Evolutionary conservation across 2,888 invertebrate species (phyloP), one percentile per base, ranked within the genome.

Genomic region (Cosmopolites sordidus): DNA sequence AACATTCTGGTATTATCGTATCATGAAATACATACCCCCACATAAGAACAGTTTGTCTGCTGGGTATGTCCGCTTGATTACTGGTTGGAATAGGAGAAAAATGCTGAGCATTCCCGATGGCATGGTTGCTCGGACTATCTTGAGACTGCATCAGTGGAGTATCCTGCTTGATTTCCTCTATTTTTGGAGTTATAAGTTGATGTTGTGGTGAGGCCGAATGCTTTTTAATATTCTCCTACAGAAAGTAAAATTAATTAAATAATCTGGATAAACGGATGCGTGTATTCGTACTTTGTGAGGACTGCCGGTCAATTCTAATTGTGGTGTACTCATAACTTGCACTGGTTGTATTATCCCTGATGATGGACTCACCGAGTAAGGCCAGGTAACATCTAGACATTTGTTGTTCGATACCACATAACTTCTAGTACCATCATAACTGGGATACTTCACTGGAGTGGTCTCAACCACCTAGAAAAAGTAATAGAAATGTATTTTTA

Each of bases 31-130:
- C 54, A 47, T 43, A 57, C 57, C 92, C 93, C 93, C 93, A 94
- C 93, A 94, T 93, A 39, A 94, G 80, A 48, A 93, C 94, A 9
- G 93, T 94, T 74, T 94, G 93, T 40, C 94, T 53, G 1, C 94
- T 58, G 0, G 88, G 86, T 60, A 83, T 84, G 48, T 81, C 76
- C 11, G 75, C 62, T 56, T 44, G 67, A 54, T 18, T 53, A 16
- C 41, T 52, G 4, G 53, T 47, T 9, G 69, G 66, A 5, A 70
- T 71, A 0, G 74, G 74, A 4, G 73, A 72, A 59, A 71, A 73
- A 62, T 74, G 73, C 55, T 70, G 71, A 1, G 71, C 65, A 1
- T 69, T 65, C n/a, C 62, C 64, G 1, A 66, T 60, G 45, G 63
- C 55, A 45, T 66, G 66, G 48, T 62, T 63, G 17, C 52, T 60